Base-by-base conservation (phyloP, 2,888 invertebrate genomes). In the Cosmia pyralina region DNA sequence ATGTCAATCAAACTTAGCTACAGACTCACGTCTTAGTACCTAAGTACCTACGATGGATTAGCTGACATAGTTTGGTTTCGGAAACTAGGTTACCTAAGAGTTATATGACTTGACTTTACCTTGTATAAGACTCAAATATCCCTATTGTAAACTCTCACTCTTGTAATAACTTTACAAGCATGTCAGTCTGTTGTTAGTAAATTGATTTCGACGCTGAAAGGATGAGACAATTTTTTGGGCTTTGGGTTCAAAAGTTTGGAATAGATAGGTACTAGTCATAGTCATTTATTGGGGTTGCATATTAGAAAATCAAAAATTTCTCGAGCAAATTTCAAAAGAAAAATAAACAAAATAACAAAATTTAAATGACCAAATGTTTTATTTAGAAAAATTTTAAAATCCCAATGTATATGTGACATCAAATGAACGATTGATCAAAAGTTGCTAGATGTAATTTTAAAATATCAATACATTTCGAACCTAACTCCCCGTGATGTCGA, bases 1-100 rank as follows among this genome's bases (percentile, higher is more conserved):
- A 44, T 59, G 59, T 77, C 59, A 77, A 75, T 69, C 53, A 77
- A 69, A 60, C 22, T 34, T 19, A 22, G 52, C 28, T 34, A 15
- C 38, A 15, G 38, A 10, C 17, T 38, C 59, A 48, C 46, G 38
- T 77, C 48, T 53, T 4, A 38, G 41, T 22, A 59, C 17, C 13
- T 34, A 38, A 8, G 66, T 44, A 28, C 22, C 22, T 50, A 46
- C 57, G 52, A 63, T 52, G n/a, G 15, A 78, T 63, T 62, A 58
- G 4, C 50, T 69, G 34, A 52, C 38, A 48, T 48, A 55, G 53
- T 63, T 28, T 57, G 22, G 15, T 46, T n/a, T 28, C 15, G 13
- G 38, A 50, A 77, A 62, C 50, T 70, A 62, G 55, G 55, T 57
- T 62, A 53, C 44, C 19, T 57, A 53, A 7, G 6, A 62, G 60